phyloP scores from a whole-genome alignment of 92 coral and sea anemone species.

The Palythoa grandis region DNA sequence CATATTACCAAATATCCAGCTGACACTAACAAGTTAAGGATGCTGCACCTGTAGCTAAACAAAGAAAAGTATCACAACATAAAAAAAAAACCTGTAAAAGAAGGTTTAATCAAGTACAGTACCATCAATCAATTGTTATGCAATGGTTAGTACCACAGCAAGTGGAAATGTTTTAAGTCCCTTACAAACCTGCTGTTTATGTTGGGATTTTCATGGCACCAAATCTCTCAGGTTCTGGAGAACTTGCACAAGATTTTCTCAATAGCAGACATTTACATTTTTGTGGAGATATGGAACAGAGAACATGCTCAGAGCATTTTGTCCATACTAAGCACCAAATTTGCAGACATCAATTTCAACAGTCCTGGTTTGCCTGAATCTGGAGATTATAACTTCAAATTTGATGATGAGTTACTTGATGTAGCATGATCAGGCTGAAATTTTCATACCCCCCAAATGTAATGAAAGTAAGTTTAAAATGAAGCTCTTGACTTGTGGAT shows the following conservation, averaged over 20 bases:
- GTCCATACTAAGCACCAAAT: conserved; percentile 27
- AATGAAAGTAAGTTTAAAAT: conserved; percentile 3
- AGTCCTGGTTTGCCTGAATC: neutral
- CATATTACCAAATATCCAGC: no score
- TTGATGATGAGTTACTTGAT: conserved; percentile 70
- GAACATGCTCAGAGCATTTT: conserved; percentile 62
- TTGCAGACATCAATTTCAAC: conserved; percentile 30
- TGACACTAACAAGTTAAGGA: no score
- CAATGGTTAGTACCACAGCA: conserved; percentile 54
- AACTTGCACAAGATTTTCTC: conserved; percentile 47
- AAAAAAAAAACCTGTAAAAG: conserved; percentile 36
- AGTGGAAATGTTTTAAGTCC: conserved; percentile 60
- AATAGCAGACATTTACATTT: conserved; percentile 52
- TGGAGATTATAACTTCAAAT: neutral
- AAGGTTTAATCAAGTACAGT: conserved; percentile 40
- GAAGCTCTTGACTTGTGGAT: neutral
- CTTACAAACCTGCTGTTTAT: conserved; percentile 55
- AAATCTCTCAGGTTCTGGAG: conserved; percentile 59
- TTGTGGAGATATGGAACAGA: conserved; percentile 69
- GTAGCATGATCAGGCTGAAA: conserved; percentile 20
- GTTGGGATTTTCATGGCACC: conserved; percentile 72
- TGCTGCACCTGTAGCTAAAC: no score
- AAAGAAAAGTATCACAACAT: conserved; percentile 38
- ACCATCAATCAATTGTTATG: conserved; percentile 58
- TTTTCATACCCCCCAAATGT: neutral